Base-by-base conservation (phyloP, 1,140 invertebrate species). In the Dinothrombium tinctorium region DNA sequence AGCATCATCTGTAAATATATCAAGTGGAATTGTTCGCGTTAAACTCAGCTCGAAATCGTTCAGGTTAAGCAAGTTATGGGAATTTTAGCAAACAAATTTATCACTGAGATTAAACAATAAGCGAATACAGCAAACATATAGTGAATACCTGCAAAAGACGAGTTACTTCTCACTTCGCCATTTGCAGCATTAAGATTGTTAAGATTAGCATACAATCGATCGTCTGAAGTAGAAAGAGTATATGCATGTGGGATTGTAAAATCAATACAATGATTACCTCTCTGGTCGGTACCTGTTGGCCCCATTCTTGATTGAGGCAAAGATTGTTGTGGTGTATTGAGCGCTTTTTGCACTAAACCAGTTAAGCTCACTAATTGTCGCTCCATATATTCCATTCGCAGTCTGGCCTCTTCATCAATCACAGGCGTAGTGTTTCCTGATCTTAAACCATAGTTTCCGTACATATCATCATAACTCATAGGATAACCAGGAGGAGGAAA, bases 341-440 rank as follows among this genome's bases (percentile, higher is more conserved):
- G 61, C 1, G 86, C 87, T 57, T 87, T 87, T 54, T 95, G 84
- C 11, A 98, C 89, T 47, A 94, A 66, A 9, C 84, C 86, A 2
- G 89, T 94, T 46, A 98, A 67, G 56, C 84, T 90, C 12, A 84
- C 87, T 48, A 96, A 66, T 59, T 96, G 87, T 15, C 83, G 64
- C 57, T 95, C 90, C 84, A 96, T 95, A 56, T 87, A 79, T 59
- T 94, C 86, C 50, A 96, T 86, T 22, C 89, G 71, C 53, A 87
- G 70, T 53, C 86, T 79, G 33, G 81, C 67, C 61, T 89, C 82
- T 57, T 87, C 82, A 54, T 89, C 82, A 43, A 66, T 56, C 44
- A 87, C 83, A 1, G 82, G 78, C 8, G 81, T 80, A 26, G 82
- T 77, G 4, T 72, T 73, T 24, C 71, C 68, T 3, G 76, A 72